Percentiles rank a stretch among this genome's conserved stretches.
Conservation (phyloP, 2,113 vertebrate genomes). For the Excalfactoria chinensis region DNA sequence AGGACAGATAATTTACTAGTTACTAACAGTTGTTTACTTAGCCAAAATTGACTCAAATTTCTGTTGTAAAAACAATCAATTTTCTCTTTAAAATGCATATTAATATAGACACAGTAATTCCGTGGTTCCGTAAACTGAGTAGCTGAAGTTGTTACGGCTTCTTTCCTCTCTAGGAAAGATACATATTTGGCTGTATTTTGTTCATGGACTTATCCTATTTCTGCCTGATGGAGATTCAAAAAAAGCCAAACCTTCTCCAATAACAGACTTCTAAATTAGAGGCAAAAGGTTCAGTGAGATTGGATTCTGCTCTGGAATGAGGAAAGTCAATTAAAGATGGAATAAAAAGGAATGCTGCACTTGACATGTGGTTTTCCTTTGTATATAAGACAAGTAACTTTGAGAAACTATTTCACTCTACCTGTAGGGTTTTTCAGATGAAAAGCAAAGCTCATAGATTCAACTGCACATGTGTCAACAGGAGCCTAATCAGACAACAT, state of each 20-base stretch:
- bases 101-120: not conserved
- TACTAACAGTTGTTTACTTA: not conserved
- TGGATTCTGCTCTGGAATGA: not conserved
- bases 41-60: not conserved
- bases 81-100: not conserved
- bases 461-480: conserved; percentile 30
- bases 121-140: not conserved
- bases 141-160: not conserved
- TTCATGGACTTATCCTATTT: not conserved
- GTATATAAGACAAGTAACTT: conserved; percentile 16
- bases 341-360: not conserved
- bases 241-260: not conserved
- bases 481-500: conserved; percentile 24
- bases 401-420: conserved; percentile 28
- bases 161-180: not conserved
- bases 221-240: not conserved
- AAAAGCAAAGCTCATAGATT: conserved; percentile 15
- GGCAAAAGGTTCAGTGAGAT: not conserved
- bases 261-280: not conserved
- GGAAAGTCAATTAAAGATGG: not conserved
- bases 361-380: not conserved
- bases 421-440: conserved; percentile 37
- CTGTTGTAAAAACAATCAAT: not conserved
- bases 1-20: not conserved
- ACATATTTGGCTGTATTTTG: not conserved